Evolutionary conservation across 2,888 invertebrate genomes (phyloP), one percentile per base, ranked within the genome.

Genomic region (Lasius fuliginosus): DNA sequence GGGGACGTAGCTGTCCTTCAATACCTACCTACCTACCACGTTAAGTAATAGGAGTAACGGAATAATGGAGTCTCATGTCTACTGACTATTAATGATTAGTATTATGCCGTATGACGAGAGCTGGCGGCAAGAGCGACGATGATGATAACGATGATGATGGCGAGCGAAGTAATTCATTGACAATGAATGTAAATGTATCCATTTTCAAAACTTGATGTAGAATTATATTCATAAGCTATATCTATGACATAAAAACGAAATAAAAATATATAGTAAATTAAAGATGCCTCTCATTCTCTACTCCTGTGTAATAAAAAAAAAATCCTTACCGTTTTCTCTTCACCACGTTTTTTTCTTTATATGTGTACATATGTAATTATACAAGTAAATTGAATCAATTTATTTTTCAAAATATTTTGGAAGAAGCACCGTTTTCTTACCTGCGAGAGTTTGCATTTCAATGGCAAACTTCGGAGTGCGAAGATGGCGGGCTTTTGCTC

Each of bases 131-230:
- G 82, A 77, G 82, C 85, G 92, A 90, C 85, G 91, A 81, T 76
- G 86, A 86, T 82, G 88, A 89, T 71, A 84, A 86, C 81, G 75
- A 77, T 82, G 88, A 88, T 82, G 79, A 81, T 64, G 68, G 67
- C 68, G 79, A 86, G 87, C 85, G 90, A 89, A 90, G 85, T 94
- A 94, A 95, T 94, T 94, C 94, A 94, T 94, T 95, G 95, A 94
- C 94, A 95, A 95, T 95, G 94, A 95, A 95, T 95, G 95, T 95
- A 95, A 94, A 95, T 95, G 95, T 95, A 95, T 95, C 95, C 95
- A 94, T 94, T 95, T 95, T 94, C 93, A 93, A 94, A 95, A 94
- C 92, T 94, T 94, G 94, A 94, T 94, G 94, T 94, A 94, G 94
- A 94, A 94, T 94, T 94, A 94, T 94, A 94, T 94, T 94, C 94